A percentile compares a stretch with the other conserved stretches of the same genome.
phyloP scores from a whole-genome alignment of 2,888 invertebrate genomes.

The Melanostoma mellinum region DNA sequence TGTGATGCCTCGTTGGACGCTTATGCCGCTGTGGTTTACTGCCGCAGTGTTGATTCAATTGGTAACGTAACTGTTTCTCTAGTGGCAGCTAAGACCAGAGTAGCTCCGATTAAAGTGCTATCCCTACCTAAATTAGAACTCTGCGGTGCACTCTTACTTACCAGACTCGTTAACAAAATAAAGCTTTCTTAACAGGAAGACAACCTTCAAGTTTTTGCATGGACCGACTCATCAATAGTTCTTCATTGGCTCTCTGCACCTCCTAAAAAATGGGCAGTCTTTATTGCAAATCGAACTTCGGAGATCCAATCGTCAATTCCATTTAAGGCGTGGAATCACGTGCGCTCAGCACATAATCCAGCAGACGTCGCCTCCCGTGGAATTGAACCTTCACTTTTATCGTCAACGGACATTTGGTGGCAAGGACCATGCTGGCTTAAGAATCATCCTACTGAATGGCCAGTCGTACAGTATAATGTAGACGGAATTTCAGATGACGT shows the following conservation, averaged over 20 bases:
- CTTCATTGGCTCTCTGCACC: not conserved
- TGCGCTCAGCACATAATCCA: not conserved
- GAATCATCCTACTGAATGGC: too few species aligned
- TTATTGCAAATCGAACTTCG: not conserved
- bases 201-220: not conserved
- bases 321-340: not conserved
- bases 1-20: not conserved
- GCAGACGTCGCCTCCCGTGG: not conserved
- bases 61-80: not conserved
- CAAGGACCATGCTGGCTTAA: too few species aligned
- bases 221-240: too few species aligned
- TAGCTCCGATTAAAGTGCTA: too few species aligned
- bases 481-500: too few species aligned
- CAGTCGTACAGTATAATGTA: too few species aligned
- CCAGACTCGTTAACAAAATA: not conserved
- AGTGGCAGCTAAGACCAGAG: too few species aligned
- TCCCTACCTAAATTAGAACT: too few species aligned
- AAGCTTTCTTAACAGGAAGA: not conserved
- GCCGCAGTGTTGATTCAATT: too few species aligned
- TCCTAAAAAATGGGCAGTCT: slow-evolving; percentile 5
- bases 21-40: not conserved
- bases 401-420: too few species aligned
- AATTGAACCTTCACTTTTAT: too few species aligned
- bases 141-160: not conserved
- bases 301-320: not conserved